Conservation (phyloP, 2,797 vertebrate species). For the Cyclura pinguis region DNA sequence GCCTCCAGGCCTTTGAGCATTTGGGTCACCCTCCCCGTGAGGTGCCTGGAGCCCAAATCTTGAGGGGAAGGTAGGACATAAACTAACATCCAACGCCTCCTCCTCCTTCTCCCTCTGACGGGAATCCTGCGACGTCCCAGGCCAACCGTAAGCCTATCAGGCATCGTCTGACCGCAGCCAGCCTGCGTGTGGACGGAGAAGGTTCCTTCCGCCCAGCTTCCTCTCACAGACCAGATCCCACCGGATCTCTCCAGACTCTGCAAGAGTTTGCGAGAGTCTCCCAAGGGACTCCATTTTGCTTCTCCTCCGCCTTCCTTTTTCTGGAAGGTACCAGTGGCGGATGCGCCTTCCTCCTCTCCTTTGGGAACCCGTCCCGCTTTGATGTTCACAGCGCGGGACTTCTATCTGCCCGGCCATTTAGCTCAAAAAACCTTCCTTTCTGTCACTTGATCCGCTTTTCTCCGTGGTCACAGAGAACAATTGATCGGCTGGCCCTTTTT, state of each 20-base stretch:
- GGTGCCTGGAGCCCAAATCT: no score
- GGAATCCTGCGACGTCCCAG: no score
- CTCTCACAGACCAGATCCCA: not conserved
- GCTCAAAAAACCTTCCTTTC: not conserved
- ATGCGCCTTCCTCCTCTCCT: not conserved
- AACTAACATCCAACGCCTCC: no score
- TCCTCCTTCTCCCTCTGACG: no score
- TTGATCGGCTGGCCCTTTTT: not conserved
- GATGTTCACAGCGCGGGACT: not conserved
- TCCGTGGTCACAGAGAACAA: conserved; percentile 11
- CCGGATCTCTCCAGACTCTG: not conserved
- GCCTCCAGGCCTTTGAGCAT: no score
- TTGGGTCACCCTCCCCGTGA: no score
- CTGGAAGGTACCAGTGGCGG: not conserved
- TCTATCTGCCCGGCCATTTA: not conserved
- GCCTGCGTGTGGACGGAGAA: no score
- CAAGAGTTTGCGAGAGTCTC: not conserved
- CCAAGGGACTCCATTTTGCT: not conserved
- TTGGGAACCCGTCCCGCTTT: not conserved
- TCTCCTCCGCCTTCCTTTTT: not conserved
- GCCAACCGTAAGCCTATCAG: no score
- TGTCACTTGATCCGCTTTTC: conserved; percentile 13
- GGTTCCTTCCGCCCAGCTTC: no score
- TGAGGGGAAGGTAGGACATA: no score
- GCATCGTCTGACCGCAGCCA: no score